Conservation (phyloP, 2,113 vertebrate genomes). For the Paramisgurnus dabryanus region DNA sequence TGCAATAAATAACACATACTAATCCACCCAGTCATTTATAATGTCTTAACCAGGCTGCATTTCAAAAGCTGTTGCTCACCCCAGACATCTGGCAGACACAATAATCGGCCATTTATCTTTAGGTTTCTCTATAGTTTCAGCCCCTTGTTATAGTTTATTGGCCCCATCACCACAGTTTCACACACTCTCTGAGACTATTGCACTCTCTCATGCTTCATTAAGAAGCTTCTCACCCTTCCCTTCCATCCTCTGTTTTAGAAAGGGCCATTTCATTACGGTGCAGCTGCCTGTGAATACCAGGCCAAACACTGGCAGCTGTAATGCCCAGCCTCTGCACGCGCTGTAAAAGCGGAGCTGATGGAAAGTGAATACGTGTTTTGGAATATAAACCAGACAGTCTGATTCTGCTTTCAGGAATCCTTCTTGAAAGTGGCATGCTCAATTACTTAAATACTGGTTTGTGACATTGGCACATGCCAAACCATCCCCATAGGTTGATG, state of each 20-base stretch:
- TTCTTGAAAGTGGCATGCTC: constrained; percentile 39
- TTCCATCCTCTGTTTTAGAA: constrained; percentile 33
- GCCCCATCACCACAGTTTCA: not conserved
- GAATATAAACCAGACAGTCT: constrained; percentile 49
- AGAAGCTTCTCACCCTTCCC: constrained; percentile 44
- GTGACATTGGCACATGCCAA: constrained; percentile 21
- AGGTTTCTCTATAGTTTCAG: too few relatives aligned
- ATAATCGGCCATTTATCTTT: too few relatives aligned
- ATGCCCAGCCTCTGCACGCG: not conserved
- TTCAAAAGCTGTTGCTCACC: too few relatives aligned
- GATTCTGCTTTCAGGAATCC: constrained; percentile 40
- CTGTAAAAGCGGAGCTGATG: constrained; percentile 33
- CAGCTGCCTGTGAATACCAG: constrained; percentile 30
- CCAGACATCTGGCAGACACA: too few relatives aligned
- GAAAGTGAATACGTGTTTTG: constrained; percentile 49
- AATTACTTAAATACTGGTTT: constrained; percentile 57
- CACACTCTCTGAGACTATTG: not conserved
- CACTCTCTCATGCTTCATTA: constrained; percentile 39
- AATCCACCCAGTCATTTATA: not conserved
- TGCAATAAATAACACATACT: not conserved
- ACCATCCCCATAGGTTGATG: constrained; percentile 22
- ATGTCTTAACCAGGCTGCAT: too few relatives aligned
- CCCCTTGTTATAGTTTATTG: not conserved
- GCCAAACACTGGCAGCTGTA: constrained; percentile 31
- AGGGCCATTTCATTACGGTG: constrained; percentile 31